Evolutionary conservation across 2,797 vertebrate species (phyloP).

Genomic region (Poecilia wingei): DNA sequence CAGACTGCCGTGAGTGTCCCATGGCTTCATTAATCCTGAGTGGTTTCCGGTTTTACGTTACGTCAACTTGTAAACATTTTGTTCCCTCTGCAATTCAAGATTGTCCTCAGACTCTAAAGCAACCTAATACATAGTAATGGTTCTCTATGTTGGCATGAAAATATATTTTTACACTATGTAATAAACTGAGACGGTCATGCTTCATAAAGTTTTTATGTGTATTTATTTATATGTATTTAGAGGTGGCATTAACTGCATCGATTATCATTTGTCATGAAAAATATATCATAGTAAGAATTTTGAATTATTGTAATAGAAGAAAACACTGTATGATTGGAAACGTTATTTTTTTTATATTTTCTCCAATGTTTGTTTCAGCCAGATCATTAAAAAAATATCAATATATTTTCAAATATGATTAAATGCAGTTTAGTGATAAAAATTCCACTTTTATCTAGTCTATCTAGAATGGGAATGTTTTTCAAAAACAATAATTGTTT

Average conservation of each 20-base stretch:
- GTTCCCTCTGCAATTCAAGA: neutral
- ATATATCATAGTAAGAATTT: neutral
- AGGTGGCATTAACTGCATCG: neutral
- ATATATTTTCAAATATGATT: too few relatives aligned
- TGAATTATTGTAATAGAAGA: too few relatives aligned
- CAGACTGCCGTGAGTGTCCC: constrained; percentile 89
- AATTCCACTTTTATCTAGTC: too few relatives aligned
- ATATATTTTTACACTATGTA: neutral
- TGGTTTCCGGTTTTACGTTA: neutral
- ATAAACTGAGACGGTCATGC: neutral
- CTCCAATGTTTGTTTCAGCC: too few relatives aligned
- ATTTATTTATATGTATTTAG: neutral
- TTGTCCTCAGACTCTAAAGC: neutral
- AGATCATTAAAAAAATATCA: too few relatives aligned
- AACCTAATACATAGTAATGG: neutral
- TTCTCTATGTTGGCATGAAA: neutral
- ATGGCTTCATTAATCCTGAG: neutral
- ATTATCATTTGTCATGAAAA: neutral
- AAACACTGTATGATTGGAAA: too few relatives aligned
- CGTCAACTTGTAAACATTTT: neutral
- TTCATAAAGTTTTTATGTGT: neutral
- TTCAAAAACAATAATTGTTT: too few relatives aligned
- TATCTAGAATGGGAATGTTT: too few relatives aligned
- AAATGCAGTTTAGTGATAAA: too few relatives aligned
- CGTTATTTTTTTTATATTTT: too few relatives aligned